A percentile compares a stretch with the other conserved stretches of the same genome.
Evolutionary conservation across 2,113 vertebrate genomes (phyloP).

Genomic region (Mesocricetus auratus): DNA sequence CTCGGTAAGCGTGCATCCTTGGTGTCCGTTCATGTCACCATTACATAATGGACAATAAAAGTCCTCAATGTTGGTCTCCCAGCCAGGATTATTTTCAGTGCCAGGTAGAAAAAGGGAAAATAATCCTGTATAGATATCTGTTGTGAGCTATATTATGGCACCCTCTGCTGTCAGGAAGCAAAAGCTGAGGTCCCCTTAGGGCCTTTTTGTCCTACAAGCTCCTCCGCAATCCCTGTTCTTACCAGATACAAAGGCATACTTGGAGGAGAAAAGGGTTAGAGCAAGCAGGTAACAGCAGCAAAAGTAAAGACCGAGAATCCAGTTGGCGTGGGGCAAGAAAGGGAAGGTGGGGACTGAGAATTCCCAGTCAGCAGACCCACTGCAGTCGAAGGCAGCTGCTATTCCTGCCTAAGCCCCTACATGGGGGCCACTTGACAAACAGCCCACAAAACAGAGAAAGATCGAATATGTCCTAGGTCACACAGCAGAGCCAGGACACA

Average conservation of each 20-base stretch:
- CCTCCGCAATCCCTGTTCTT: not conserved
- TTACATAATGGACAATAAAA: conserved; percentile 39
- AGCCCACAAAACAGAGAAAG: not conserved
- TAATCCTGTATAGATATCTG: not conserved
- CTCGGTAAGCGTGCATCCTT: conserved; percentile 2
- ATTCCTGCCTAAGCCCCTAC: not conserved
- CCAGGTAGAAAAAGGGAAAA: not conserved
- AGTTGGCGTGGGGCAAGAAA: not conserved
- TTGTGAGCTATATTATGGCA: conserved; percentile 63
- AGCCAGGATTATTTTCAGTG: conserved; percentile 41
- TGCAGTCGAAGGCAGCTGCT: not conserved
- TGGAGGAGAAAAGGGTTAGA: not conserved
- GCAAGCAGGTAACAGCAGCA: not conserved
- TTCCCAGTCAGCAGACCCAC: not conserved
- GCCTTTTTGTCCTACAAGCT: not conserved
- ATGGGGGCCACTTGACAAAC: not conserved
- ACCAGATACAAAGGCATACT: not conserved
- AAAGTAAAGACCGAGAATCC: conserved; percentile 25
- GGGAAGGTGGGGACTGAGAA: not conserved
- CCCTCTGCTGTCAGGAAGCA: conserved; percentile 75
- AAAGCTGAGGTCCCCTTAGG: not conserved
- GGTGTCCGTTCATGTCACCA: conserved; percentile 8
- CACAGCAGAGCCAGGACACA: not conserved
- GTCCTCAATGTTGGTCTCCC: not conserved
- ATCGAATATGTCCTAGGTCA: not conserved